Conservation (phyloP, 2,797 vertebrate genomes). For the Rhabdomys pumilio region DNA sequence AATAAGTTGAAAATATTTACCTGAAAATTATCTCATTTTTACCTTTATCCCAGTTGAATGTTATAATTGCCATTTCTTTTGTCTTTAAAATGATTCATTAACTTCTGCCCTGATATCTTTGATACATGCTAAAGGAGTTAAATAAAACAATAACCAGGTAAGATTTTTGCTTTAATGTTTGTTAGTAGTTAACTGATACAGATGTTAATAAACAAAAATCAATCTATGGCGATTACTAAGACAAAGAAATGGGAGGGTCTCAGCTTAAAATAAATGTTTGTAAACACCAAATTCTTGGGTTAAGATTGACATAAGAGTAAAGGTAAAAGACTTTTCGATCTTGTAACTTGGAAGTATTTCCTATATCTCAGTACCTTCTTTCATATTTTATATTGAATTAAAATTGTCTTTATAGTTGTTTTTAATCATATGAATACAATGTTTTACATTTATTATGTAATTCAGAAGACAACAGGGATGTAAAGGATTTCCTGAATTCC, state of each 20-base stretch:
- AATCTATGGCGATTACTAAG: not conserved
- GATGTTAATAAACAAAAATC: slow-evolving; percentile 8
- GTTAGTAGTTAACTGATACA: not conserved
- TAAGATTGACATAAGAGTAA: not conserved
- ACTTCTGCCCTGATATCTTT: not conserved
- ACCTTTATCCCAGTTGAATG: not conserved
- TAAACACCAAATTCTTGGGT: not conserved
- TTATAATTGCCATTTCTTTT: slow-evolving; percentile 5
- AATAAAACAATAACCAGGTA: slow-evolving; percentile 7
- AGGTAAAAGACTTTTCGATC: not conserved
- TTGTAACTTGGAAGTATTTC: not conserved
- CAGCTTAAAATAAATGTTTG: not conserved
- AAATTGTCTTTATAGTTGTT: not conserved
- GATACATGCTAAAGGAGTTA: not conserved
- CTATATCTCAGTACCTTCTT: not conserved
- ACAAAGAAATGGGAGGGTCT: not conserved
- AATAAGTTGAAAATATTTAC: slow-evolving; percentile 47
- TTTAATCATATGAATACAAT: not conserved
- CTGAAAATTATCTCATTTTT: not conserved
- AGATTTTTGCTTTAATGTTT: not conserved
- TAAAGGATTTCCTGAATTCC: not conserved
- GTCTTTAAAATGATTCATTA: not conserved
- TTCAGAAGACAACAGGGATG: not conserved
- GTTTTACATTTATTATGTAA: not conserved
- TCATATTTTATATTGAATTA: not conserved